These are phyloP conservation scores for Listronotus bonariensis DNA, from an alignment of 1,140 invertebrate genomes.

Conservation along the genomic window DNA sequence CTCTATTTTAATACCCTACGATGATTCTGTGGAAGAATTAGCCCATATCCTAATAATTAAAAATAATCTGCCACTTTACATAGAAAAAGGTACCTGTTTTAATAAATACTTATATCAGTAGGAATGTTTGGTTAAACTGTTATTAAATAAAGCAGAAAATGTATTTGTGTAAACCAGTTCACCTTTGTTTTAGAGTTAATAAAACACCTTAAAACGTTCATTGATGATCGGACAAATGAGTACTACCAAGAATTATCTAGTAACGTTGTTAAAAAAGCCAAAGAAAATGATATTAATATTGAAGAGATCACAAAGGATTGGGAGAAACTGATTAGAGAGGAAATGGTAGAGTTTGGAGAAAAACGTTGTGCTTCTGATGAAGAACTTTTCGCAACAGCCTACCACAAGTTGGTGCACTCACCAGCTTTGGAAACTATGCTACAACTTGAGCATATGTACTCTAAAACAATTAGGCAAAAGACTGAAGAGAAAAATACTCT, in stretches of 20 bases:
- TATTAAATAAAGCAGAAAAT: too few species aligned
- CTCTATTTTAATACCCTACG: slow-evolving; percentile 49
- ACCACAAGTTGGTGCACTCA: slow-evolving; percentile 79
- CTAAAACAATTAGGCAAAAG: slow-evolving; percentile 70
- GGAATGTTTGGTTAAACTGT: too few species aligned
- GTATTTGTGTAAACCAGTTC: too few species aligned
- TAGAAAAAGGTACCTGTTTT: slow-evolving; percentile 56
- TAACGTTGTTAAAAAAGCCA: slow-evolving; percentile 58
- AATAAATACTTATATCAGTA: not conserved
- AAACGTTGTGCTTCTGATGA: slow-evolving; percentile 74
- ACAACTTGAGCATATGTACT: slow-evolving; percentile 78
- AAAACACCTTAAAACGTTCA: slow-evolving; percentile 53
- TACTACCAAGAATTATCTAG: slow-evolving; percentile 60
- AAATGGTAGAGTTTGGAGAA: slow-evolving; percentile 69
- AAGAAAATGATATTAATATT: slow-evolving; percentile 62
- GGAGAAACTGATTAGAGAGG: slow-evolving; percentile 71
- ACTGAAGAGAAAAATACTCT: slow-evolving; percentile 69
- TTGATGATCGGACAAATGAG: slow-evolving; percentile 59
- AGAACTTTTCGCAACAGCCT: slow-evolving; percentile 80
- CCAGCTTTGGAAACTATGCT: slow-evolving; percentile 80
- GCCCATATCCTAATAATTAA: slow-evolving; percentile 54
- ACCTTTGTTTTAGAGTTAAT: slow-evolving; percentile 49
- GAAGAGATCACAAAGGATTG: slow-evolving; percentile 72
- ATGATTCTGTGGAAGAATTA: slow-evolving; percentile 54
- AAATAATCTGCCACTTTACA: slow-evolving; percentile 57